Evolutionary conservation across 2,888 invertebrate species (phyloP).

Genomic region (Hypomecis atomaria): DNA sequence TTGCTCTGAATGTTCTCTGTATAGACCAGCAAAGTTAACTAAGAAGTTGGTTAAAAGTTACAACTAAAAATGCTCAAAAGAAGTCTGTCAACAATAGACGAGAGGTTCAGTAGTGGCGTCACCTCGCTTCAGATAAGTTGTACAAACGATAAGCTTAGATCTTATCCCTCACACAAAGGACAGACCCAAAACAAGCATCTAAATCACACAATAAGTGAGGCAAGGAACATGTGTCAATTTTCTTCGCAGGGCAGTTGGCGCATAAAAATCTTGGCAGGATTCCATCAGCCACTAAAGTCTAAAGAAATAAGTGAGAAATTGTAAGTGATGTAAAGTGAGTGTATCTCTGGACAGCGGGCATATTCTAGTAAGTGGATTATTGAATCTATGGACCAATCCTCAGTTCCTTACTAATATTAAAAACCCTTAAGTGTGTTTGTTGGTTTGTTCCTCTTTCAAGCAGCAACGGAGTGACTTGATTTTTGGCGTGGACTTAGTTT

Average conservation of each 20-base stretch:
- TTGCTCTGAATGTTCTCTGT: constrained; percentile 3
- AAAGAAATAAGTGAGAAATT: background rate
- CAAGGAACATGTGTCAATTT: constrained; percentile 54
- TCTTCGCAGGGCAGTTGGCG: constrained; percentile 47
- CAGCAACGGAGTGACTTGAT: no score
- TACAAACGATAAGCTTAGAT: constrained; percentile 4
- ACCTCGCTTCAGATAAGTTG: background rate
- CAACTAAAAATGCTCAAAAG: background rate
- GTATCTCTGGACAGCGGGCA: no score
- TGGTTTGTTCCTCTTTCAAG: no score
- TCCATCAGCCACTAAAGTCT: constrained; percentile 40
- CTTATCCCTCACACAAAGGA: constrained; percentile 22
- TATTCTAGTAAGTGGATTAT: no score
- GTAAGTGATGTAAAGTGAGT: no score
- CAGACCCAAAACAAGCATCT: constrained; percentile 43
- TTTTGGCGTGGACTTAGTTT: no score
- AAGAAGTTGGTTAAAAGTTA: background rate
- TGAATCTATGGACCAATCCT: no score
- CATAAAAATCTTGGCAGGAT: constrained; percentile 47
- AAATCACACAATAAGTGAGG: constrained; percentile 43
- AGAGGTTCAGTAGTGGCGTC: background rate
- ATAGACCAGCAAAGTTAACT: background rate
- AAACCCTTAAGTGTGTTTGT: no score
- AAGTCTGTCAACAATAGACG: background rate
- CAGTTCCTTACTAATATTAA: no score